Conservation (phyloP, 2,888 invertebrate species). For the Blastobasis lacticolella region DNA sequence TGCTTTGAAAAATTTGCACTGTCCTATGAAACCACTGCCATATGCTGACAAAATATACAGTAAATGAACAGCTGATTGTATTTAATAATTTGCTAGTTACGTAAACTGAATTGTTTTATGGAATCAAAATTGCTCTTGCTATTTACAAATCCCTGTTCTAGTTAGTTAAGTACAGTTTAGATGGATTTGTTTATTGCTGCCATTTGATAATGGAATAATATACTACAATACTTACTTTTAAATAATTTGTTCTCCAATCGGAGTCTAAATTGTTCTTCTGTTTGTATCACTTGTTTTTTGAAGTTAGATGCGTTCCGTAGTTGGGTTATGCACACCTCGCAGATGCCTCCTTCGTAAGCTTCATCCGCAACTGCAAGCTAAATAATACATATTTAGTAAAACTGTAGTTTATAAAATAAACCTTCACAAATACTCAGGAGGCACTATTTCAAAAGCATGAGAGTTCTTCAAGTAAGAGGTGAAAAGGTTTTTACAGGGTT, state of each 20-base stretch:
- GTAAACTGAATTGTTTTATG: too few species aligned
- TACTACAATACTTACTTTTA: slow-evolving; percentile 32
- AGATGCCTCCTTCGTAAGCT: slow-evolving; percentile 47
- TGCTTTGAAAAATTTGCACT: too few species aligned
- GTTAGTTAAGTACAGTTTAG: not conserved
- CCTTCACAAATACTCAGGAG: too few species aligned
- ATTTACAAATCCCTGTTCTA: too few species aligned
- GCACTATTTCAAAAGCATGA: too few species aligned
- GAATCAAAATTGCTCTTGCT: too few species aligned
- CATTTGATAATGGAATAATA: not conserved
- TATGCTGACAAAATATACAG: too few species aligned
- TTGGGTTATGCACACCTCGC: slow-evolving; percentile 62
- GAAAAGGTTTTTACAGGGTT: too few species aligned
- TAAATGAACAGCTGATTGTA: not conserved
- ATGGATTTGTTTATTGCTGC: not conserved
- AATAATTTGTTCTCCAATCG: slow-evolving; percentile 33
- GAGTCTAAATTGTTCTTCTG: slow-evolving; percentile 51
- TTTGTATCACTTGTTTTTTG: slow-evolving; percentile 54
- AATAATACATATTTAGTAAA: not conserved
- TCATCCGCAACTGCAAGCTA: slow-evolving; percentile 28
- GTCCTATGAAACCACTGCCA: too few species aligned
- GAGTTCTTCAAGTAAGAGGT: too few species aligned
- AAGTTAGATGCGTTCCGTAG: slow-evolving; percentile 58
- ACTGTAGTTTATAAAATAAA: too few species aligned
- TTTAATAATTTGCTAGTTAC: not conserved